Percentiles rank a stretch among this genome's conserved stretches.
phyloP scores from a whole-genome alignment of 2,113 vertebrate species.

The Cromileptes altivelis region DNA sequence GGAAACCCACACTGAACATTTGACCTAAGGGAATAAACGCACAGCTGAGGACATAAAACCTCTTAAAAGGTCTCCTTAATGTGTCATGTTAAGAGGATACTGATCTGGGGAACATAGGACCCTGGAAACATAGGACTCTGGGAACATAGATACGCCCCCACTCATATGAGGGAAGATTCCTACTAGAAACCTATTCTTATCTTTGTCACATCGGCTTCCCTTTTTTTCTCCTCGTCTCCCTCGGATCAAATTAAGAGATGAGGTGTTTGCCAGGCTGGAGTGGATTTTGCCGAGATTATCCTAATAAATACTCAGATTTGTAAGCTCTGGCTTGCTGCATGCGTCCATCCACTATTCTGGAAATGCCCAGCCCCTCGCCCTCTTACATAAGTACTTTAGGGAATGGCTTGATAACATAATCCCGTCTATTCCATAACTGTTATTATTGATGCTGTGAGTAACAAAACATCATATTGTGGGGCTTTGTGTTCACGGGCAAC shows the following conservation, averaged over 20 bases:
- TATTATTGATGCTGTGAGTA: constrained; percentile 18
- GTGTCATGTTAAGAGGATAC: too few relatives aligned
- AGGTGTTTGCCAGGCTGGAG: constrained; percentile 37
- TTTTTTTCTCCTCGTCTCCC: background rate
- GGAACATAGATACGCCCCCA: too few relatives aligned
- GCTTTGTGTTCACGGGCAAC: constrained; percentile 2
- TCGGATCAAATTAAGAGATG: constrained; percentile 7
- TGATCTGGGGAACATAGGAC: too few relatives aligned
- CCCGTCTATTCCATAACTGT: constrained; percentile 30
- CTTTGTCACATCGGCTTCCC: background rate
- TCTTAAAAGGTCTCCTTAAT: too few relatives aligned
- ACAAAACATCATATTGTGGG: background rate
- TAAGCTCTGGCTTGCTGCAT: constrained; percentile 10
- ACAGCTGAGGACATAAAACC: too few relatives aligned
- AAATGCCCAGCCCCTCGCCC: constrained; percentile 52
- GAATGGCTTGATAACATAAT: constrained; percentile 39
- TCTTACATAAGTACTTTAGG: constrained; percentile 55
- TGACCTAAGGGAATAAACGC: too few relatives aligned
- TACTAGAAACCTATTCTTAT: constrained; percentile 4
- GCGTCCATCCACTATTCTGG: constrained; percentile 33
- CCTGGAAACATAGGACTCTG: too few relatives aligned
- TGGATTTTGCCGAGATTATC: constrained; percentile 63
- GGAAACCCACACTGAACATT: too few relatives aligned
- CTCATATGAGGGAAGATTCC: constrained; percentile 17
- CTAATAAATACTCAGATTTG: constrained; percentile 58